Conservation (phyloP, 2,113 vertebrate species). For the Crotalus helleri region DNA sequence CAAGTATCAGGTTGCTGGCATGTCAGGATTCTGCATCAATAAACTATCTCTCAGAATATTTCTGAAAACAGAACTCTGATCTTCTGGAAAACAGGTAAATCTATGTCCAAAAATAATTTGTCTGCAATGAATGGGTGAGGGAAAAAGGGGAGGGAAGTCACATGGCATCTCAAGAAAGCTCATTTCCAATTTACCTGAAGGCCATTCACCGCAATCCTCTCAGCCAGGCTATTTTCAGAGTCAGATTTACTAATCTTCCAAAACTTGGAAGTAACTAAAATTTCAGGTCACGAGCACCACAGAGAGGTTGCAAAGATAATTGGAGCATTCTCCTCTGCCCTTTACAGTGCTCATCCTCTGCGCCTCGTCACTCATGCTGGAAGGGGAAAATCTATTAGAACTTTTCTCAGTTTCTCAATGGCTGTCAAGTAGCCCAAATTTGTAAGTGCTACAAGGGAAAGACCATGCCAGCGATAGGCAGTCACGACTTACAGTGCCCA, state of each 20-base stretch:
- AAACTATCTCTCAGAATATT: neutral
- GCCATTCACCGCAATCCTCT: neutral
- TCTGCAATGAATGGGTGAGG: neutral
- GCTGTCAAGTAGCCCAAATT: neutral
- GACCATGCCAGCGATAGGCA: neutral
- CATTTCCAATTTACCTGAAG: neutral
- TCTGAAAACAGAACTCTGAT: neutral
- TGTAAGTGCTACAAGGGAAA: neutral
- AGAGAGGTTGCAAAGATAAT: neutral
- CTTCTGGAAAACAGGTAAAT: neutral
- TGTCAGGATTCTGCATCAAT: neutral
- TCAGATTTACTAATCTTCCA: neutral
- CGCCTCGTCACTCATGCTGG: neutral
- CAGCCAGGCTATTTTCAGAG: neutral
- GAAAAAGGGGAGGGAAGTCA: neutral
- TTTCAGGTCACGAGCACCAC: neutral
- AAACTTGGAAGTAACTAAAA: neutral
- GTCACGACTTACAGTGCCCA: neutral
- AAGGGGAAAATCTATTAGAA: neutral
- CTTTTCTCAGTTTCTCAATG: neutral
- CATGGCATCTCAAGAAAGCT: neutral
- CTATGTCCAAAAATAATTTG: neutral
- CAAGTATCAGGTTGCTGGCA: neutral
- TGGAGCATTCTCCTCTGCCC: neutral
- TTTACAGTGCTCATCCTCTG: neutral